These are phyloP conservation scores for Cordilura impudica DNA, from an alignment of 2,888 invertebrate species.

Conservation along the genomic window DNA sequence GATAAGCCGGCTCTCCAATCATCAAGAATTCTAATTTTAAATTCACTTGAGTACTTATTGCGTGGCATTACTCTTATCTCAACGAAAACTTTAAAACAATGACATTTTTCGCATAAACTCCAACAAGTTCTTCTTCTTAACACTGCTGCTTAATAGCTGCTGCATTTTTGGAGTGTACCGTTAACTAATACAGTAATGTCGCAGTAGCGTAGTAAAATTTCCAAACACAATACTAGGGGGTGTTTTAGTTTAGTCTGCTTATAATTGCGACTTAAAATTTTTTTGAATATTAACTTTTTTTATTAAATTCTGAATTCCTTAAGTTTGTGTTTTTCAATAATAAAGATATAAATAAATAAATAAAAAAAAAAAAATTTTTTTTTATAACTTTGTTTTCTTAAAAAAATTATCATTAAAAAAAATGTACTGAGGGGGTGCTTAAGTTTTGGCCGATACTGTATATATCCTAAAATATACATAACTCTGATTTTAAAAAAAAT, in stretches of 20 bases:
- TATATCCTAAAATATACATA: too few species aligned
- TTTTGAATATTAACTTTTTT: constrained; percentile 9
- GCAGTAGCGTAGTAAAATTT: constrained; percentile 34
- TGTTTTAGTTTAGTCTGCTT: constrained; percentile 16
- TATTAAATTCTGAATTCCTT: constrained; percentile 13
- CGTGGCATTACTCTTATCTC: constrained; percentile 16
- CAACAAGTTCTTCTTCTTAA: background rate
- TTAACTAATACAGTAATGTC: constrained; percentile 25
- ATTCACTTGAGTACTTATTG: constrained; percentile 18
- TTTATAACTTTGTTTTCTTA: too few species aligned
- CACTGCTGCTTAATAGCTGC: too few species aligned
- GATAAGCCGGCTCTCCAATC: too few species aligned
- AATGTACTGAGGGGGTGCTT: too few species aligned
- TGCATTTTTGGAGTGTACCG: constrained; percentile 21
- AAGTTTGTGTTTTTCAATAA: constrained; percentile 16
- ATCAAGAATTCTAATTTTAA: constrained; percentile 23
- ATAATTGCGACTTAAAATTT: constrained; percentile 1
- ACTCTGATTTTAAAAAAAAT: too few species aligned
- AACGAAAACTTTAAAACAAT: constrained; percentile 7
- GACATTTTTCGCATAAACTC: background rate
- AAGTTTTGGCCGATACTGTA: too few species aligned
- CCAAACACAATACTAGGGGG: constrained; percentile 21
- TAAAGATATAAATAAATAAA: constrained; percentile 2
- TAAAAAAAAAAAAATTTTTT: too few species aligned
- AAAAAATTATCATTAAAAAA: too few species aligned